These are phyloP conservation scores for Ciconia stormi DNA, from an alignment of 2,113 vertebrate species.

Conservation along the genomic window DNA sequence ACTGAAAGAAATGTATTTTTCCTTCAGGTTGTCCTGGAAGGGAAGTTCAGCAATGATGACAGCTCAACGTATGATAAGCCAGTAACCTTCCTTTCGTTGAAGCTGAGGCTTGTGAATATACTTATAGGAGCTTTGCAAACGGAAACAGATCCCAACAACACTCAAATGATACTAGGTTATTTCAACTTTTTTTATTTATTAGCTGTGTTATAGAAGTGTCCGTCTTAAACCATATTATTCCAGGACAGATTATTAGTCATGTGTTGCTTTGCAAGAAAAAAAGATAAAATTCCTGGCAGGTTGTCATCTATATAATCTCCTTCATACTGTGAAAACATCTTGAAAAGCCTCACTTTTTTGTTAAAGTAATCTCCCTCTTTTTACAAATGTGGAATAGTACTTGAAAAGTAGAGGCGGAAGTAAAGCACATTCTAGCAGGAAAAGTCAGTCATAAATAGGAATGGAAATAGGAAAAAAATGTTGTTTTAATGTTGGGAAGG, in stretches of 20 bases:
- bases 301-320: background rate
- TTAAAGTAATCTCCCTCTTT: background rate
- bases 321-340: background rate
- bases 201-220: background rate
- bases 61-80: slow-evolving; percentile 88
- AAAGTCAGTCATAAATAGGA: background rate
- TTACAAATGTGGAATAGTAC: background rate
- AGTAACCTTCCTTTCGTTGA: slow-evolving; percentile 91
- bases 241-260: background rate
- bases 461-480: background rate
- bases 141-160: slow-evolving; percentile 94
- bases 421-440: background rate
- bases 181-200: slow-evolving; percentile 14
- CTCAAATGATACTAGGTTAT: slow-evolving; percentile 94
- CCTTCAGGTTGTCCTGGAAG: slow-evolving; percentile 90
- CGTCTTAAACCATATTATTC: background rate
- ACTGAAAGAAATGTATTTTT: slow-evolving; percentile 34
- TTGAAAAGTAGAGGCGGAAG: background rate
- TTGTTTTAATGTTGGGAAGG: background rate
- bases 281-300: background rate
- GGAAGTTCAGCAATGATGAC: slow-evolving; percentile 94
- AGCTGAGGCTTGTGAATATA: slow-evolving; percentile 92
- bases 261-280: background rate
- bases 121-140: slow-evolving; percentile 95
- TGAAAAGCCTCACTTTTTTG: background rate